Percentiles rank a stretch among this genome's conserved stretches.
Conservation (phyloP, 2,888 invertebrate genomes). For the Fissipunctia ypsillon region DNA sequence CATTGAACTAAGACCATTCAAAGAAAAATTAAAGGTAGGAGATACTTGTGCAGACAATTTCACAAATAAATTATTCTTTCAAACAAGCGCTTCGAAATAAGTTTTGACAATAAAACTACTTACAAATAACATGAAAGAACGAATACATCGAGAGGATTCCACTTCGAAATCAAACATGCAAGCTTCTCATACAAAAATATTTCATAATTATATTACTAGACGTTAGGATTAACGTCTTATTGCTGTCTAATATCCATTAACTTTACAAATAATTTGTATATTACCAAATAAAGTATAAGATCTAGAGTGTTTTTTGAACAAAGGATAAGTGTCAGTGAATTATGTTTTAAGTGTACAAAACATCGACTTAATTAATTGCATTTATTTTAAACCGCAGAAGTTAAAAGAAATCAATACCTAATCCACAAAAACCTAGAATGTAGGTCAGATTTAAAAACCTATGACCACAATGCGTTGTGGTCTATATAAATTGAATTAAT, state of each 20-base stretch:
- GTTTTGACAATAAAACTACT: slow-evolving; percentile 37
- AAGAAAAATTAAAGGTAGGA: slow-evolving; percentile 7
- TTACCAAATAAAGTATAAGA: slow-evolving; percentile 43
- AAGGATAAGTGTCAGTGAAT: slow-evolving; percentile 19
- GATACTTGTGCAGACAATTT: slow-evolving; percentile 60
- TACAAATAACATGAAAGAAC: slow-evolving; percentile 39
- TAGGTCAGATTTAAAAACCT: background rate
- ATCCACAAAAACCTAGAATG: background rate
- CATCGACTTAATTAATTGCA: slow-evolving; percentile 41
- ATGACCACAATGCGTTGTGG: background rate
- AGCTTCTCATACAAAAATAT: slow-evolving; percentile 78
- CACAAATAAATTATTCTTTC: slow-evolving; percentile 4
- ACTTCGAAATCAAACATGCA: slow-evolving; percentile 67
- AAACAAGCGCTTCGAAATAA: slow-evolving; percentile 54
- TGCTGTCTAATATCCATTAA: slow-evolving; percentile 69
- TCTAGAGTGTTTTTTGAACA: slow-evolving; percentile 27
- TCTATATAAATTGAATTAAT: background rate
- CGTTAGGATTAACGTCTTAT: slow-evolving; percentile 66
- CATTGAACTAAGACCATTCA: slow-evolving; percentile 5
- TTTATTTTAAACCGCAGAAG: slow-evolving; percentile 34
- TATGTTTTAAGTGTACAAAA: slow-evolving; percentile 40
- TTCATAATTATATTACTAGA: slow-evolving; percentile 70
- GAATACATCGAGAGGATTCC: slow-evolving; percentile 63
- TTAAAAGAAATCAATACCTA: background rate
- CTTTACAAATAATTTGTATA: slow-evolving; percentile 56